Evolutionary conservation across 2,888 invertebrate genomes (phyloP), one percentile per base, ranked within the genome.

Genomic region (Gasteruption jaculator): DNA sequence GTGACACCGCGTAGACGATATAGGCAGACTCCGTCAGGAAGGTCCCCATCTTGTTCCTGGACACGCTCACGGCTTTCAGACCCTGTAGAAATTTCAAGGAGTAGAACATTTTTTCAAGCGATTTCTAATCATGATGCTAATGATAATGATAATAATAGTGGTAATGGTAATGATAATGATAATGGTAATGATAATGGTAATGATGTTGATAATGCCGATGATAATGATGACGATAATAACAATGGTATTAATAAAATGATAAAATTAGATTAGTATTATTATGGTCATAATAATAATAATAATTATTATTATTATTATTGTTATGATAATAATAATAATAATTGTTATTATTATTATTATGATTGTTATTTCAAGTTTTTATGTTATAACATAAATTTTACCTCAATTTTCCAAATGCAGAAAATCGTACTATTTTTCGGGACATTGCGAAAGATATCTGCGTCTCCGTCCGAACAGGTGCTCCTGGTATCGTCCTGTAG

Each of bases 341-440:
- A n/a, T n/a, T n/a, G n/a, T n/a, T n/a, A n/a, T n/a, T n/a, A n/a
- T n/a, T n/a, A n/a, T n/a, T n/a, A n/a, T n/a, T n/a, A n/a, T n/a
- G n/a, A n/a, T n/a, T n/a, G n/a, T n/a, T n/a, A n/a, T n/a, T n/a
- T n/a, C n/a, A n/a, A n/a, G n/a, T n/a, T n/a, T n/a, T n/a, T n/a
- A n/a, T n/a, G n/a, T n/a, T n/a, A n/a, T n/a, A n/a, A n/a, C n/a
- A n/a, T n/a, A n/a, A 26, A 34, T 33, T 72, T 74, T 72, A 89
- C 90, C 77, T 92, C 90, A 49, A 94, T 81, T 71, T 84, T 82
- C 93, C 93, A 94, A 43, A 92, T 81, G 50, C 85, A 79, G 74
- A 94, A 93, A 38, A 83, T 81, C 22, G 88, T 82, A 50, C 81
- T 80, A 66, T 83, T 85, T 60, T 81, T 84, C 22, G 85, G 82